Conservation (phyloP, 1,140 invertebrate species). For the Pseudomyrmex concolor region DNA sequence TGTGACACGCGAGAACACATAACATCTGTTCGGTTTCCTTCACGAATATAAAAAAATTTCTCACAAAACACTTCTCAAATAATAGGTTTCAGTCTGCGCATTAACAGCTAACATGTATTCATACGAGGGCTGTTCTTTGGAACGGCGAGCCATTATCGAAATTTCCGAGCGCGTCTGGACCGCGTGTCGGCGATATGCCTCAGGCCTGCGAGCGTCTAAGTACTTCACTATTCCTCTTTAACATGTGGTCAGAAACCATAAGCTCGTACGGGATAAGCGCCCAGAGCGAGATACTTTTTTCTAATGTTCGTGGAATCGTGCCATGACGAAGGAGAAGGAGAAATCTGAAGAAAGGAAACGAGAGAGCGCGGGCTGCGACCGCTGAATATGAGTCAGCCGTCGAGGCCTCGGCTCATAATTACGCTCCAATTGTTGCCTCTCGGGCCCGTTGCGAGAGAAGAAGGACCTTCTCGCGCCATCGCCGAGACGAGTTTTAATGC, state of each 20-base stretch:
- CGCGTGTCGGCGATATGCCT: conserved; percentile 17
- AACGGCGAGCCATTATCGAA: conserved; percentile 26
- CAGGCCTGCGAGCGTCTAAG: conserved; percentile 49
- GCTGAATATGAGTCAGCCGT: conserved; percentile 68
- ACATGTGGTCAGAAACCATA: conserved; percentile 66
- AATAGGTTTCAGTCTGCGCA: not conserved
- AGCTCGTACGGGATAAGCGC: conserved; percentile 63
- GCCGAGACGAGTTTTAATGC: conserved; percentile 62
- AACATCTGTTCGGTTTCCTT: not conserved
- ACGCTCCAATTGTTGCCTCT: conserved; percentile 75
- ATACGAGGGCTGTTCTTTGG: not conserved
- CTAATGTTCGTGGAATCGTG: conserved; percentile 34
- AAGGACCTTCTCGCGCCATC: conserved; percentile 30
- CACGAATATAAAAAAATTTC: not conserved
- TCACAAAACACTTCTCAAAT: conserved; percentile 6
- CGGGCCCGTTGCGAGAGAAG: conserved; percentile 37
- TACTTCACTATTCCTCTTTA: conserved; percentile 44
- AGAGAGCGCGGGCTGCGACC: conserved; percentile 45
- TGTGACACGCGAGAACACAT: not conserved
- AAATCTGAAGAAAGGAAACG: conserved; percentile 22
- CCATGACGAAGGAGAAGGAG: conserved; percentile 33
- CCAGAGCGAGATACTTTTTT: conserved; percentile 63
- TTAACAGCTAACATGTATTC: not conserved
- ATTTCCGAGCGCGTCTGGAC: conserved; percentile 26
- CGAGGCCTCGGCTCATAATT: conserved; percentile 69